Conservation (phyloP, 2,888 invertebrate genomes). For the Parapristionchus giblindavisi region DNA sequence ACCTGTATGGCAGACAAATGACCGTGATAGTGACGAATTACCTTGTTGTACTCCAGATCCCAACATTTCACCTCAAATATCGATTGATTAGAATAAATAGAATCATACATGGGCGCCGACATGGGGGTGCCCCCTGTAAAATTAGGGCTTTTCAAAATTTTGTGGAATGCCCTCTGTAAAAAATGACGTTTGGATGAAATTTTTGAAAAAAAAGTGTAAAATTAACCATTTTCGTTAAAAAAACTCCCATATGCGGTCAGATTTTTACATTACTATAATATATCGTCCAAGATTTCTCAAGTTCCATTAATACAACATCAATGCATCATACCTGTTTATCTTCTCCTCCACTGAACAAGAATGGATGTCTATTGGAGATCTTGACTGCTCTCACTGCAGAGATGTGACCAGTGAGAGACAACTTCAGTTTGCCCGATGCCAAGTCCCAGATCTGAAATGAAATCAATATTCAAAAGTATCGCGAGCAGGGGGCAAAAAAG, state of each 20-base stretch:
- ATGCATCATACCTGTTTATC: slow-evolving; percentile 81
- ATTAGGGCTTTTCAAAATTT: too few species aligned
- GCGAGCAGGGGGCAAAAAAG: too few species aligned
- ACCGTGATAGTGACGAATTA: slow-evolving; percentile 91
- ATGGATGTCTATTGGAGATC: slow-evolving; percentile 92
- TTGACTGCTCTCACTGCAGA: slow-evolving; percentile 95
- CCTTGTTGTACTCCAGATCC: slow-evolving; percentile 99
- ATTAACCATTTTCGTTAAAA: too few species aligned
- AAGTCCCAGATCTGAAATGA: slow-evolving; percentile 88
- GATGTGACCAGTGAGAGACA: slow-evolving; percentile 97
- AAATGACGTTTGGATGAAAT: too few species aligned
- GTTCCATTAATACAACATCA: neutral
- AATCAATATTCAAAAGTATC: neutral
- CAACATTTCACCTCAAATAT: slow-evolving; percentile 86
- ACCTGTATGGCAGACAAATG: slow-evolving; percentile 87
- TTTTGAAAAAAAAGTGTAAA: too few species aligned
- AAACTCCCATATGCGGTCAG: too few species aligned
- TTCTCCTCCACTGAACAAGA: slow-evolving; percentile 97
- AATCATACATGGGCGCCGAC: too few species aligned
- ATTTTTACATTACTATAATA: neutral
- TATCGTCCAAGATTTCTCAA: neutral
- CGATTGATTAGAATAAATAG: too few species aligned
- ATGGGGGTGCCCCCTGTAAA: too few species aligned
- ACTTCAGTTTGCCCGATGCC: slow-evolving; percentile 90
- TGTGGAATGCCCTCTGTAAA: too few species aligned